A percentile compares a stretch with the other conserved stretches of the same genome.
These are phyloP conservation scores for Apostichopus parvimensis DNA, from an alignment of 35 echinoderm and acorn worm species.

Conservation along the genomic window DNA sequence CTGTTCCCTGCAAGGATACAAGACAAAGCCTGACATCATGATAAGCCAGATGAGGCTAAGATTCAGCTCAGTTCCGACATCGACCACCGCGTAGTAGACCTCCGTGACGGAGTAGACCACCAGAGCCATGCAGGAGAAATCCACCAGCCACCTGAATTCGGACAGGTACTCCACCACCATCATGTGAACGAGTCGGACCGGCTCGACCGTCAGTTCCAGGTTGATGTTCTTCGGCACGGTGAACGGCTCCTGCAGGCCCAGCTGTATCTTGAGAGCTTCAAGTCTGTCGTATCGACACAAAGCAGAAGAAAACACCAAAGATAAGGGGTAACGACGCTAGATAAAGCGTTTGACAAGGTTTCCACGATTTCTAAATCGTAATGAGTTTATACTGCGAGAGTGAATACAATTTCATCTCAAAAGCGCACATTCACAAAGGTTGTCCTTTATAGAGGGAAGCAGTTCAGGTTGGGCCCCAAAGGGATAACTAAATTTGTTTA, in stretches of 20 bases:
- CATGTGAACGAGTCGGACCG: conserved; percentile 59
- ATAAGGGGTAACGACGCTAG: neutral
- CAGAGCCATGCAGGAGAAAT: conserved; percentile 72
- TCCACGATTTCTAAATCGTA: too few relatives aligned
- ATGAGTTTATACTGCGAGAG: too few relatives aligned
- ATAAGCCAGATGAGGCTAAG: conserved; percentile 90
- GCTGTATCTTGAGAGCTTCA: conserved; percentile 41
- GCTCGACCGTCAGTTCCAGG: conserved; percentile 54
- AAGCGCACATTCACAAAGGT: too few relatives aligned
- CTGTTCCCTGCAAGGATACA: conserved; percentile 78
- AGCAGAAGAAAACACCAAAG: neutral
- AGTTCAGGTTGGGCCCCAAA: too few relatives aligned
- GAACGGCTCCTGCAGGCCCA: conserved; percentile 64
- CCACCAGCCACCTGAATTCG: conserved; percentile 87
- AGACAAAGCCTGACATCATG: conserved; percentile 69
- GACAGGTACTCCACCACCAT: conserved; percentile 56
- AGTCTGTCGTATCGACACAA: conserved; percentile 19
- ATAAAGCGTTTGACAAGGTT: too few relatives aligned
- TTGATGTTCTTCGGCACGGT: conserved; percentile 87
- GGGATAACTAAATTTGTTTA: too few relatives aligned
- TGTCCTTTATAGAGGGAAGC: neutral
- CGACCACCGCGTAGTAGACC: conserved; percentile 65
- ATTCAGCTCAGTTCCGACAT: conserved; percentile 73
- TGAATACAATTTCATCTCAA: too few relatives aligned
- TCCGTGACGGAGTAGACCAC: conserved; percentile 78